These are phyloP conservation scores for Chrysolina americana DNA, from an alignment of 2,888 invertebrate species.

Conservation along the genomic window DNA sequence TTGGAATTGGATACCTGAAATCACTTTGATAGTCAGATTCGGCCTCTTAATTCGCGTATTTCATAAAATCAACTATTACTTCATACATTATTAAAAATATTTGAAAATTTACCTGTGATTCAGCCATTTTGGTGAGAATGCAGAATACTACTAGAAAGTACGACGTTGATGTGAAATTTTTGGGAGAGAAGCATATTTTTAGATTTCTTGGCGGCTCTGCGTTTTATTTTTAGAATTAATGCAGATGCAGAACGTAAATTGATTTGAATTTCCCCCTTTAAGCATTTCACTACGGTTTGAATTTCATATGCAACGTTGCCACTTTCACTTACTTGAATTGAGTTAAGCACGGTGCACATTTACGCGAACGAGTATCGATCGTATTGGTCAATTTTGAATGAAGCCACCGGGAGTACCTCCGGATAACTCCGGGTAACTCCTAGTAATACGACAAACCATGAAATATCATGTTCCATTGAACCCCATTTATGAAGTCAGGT, in stretches of 20 bases:
- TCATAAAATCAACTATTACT: too few species aligned
- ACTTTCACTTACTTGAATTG: neutral
- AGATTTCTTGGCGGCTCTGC: slow-evolving; percentile 54
- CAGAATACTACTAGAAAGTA: slow-evolving; percentile 35
- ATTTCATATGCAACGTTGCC: slow-evolving; percentile 15
- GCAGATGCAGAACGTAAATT: neutral
- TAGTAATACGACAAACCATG: too few species aligned
- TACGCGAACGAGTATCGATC: too few species aligned
- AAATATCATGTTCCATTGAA: too few species aligned
- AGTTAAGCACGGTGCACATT: too few species aligned
- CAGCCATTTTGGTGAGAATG: slow-evolving; percentile 45
- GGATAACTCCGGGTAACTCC: too few species aligned
- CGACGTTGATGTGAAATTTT: slow-evolving; percentile 37
- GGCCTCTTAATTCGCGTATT: neutral
- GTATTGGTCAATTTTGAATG: too few species aligned
- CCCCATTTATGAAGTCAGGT: too few species aligned
- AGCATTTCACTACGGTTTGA: too few species aligned
- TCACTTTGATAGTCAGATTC: slow-evolving; percentile 4
- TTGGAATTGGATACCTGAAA: slow-evolving; percentile 30
- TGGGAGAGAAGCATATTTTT: slow-evolving; percentile 55
- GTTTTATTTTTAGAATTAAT: slow-evolving; percentile 62
- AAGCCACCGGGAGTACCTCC: too few species aligned
- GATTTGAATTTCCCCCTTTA: slow-evolving; percentile 56
- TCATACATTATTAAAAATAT: neutral
- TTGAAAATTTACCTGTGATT: slow-evolving; percentile 39